phyloP scores from a whole-genome alignment of 2,797 vertebrate species.

The Ctenochaetus hawaiiensis region DNA sequence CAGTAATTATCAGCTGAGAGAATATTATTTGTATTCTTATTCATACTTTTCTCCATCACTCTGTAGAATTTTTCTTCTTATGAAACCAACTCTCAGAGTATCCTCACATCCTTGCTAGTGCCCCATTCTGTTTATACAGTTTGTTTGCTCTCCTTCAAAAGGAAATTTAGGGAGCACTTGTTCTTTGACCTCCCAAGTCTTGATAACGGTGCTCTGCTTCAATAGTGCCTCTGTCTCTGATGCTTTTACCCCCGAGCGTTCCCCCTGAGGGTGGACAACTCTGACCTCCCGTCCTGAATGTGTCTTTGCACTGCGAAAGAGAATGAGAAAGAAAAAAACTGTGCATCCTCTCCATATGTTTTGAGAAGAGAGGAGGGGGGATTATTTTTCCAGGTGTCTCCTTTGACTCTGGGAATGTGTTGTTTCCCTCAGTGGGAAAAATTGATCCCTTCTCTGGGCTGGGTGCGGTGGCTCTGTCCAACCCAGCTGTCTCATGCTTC shows the following conservation, averaged over 20 bases:
- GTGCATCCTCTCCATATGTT: conserved; percentile 59
- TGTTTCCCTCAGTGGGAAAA: conserved; percentile 63
- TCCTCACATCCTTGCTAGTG: conserved; percentile 40
- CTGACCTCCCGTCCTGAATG: conserved; percentile 41
- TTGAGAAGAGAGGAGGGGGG: conserved; percentile 41
- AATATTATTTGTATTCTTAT: no score
- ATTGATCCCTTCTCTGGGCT: conserved; percentile 67
- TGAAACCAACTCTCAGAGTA: conserved; percentile 7
- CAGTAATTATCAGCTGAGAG: not conserved
- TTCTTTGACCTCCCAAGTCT: conserved; percentile 58
- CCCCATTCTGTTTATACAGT: conserved; percentile 58
- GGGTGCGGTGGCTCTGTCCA: conserved; percentile 63
- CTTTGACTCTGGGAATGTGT: conserved; percentile 77
- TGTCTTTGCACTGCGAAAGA: conserved; percentile 32
- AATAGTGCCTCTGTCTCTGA: conserved; percentile 66
- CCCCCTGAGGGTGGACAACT: conserved; percentile 24
- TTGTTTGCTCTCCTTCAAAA: conserved; percentile 40
- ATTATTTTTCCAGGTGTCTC: conserved; percentile 85
- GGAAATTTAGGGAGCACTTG: conserved; percentile 64
- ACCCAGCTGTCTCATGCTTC: conserved; percentile 61
- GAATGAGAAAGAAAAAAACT: conserved; percentile 16
- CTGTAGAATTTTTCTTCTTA: not conserved
- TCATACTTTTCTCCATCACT: not conserved
- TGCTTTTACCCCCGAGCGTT: conserved; percentile 19
- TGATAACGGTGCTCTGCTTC: conserved; percentile 59